Evolutionary conservation across 1,140 invertebrate species (phyloP), one percentile per base, ranked within the genome.

Genomic region (Drosophila kepulauana): DNA sequence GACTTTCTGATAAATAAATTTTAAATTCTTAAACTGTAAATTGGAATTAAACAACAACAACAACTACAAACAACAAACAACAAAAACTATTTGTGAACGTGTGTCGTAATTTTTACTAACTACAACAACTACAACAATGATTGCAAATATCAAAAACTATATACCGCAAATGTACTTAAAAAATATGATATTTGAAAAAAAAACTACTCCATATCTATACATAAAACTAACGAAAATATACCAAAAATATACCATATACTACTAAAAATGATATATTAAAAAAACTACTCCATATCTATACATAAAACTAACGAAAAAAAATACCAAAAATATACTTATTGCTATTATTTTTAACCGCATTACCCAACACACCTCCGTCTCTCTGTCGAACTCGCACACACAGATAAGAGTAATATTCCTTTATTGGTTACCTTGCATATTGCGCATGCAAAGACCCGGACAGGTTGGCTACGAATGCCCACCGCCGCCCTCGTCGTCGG

Each of bases 351-450:
- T 89, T 81, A 89, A 89, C 81, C 74, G 78, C 86, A 89, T 89
- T 82, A 89, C 86, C 86, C 86, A 89, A 88, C 77, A 82, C 81
- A 89, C 79, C 54, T 82, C 75, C 78, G 74, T 89, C 85, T 88
- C 78, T 88, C 85, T 89, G 75, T 81, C 80, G 74, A 85, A 78
- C 75, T 80, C 79, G 76, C 88, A 79, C 80, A 92, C 93, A 49
- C 93, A 99, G 98, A 96, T 99, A 80, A 97, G 96, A 93, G 95
- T 97, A 89, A 95, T 99, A 92, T 98, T 99, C 93, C 95, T 99
- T 86, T 97, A 97, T 93, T 99, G 98, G 98, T 95, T 99, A 93
- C 98, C 99, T 88, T 99, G 97, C 95, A 94, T 99, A 88, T 95
- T 99, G 89, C 95, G 97, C 81, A 99, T 99, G 97, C 96, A 96